These are phyloP conservation scores for Gadus chalcogrammus DNA, from an alignment of 2,113 vertebrate genomes.

Conservation along the genomic window DNA sequence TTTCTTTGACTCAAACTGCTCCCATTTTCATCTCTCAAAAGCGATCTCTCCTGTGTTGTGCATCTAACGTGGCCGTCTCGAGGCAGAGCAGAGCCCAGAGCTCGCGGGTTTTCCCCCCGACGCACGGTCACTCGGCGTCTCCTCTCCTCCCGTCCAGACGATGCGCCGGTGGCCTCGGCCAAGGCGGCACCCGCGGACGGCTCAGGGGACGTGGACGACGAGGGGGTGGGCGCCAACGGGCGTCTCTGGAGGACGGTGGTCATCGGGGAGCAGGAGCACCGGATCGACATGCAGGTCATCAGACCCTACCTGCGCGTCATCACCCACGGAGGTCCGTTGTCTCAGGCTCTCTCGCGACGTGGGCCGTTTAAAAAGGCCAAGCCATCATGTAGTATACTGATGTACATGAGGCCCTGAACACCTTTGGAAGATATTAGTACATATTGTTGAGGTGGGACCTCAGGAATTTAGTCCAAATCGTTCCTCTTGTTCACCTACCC, in stretches of 20 bases:
- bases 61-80: background rate
- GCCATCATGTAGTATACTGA: too few relatives aligned
- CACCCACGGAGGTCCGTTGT: constrained; percentile 86
- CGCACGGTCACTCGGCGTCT: background rate
- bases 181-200: constrained; percentile 84
- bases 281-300: constrained; percentile 97
- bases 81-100: too few relatives aligned
- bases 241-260: constrained; percentile 93
- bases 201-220: constrained; percentile 74
- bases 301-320: constrained; percentile 93
- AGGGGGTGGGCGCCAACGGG: constrained; percentile 76
- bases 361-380: too few relatives aligned
- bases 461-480: too few relatives aligned
- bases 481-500: too few relatives aligned
- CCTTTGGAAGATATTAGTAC: too few relatives aligned
- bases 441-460: too few relatives aligned
- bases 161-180: constrained; percentile 88
- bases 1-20: too few relatives aligned
- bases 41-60: background rate
- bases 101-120: too few relatives aligned
- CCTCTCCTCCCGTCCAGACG: constrained; percentile 73
- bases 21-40: too few relatives aligned
- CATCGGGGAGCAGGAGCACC: constrained; percentile 94
- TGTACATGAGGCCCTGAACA: too few relatives aligned
- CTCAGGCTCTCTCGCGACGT: background rate